Conservation (phyloP, 1,140 invertebrate genomes). For the Hylaeus volcanicus region DNA sequence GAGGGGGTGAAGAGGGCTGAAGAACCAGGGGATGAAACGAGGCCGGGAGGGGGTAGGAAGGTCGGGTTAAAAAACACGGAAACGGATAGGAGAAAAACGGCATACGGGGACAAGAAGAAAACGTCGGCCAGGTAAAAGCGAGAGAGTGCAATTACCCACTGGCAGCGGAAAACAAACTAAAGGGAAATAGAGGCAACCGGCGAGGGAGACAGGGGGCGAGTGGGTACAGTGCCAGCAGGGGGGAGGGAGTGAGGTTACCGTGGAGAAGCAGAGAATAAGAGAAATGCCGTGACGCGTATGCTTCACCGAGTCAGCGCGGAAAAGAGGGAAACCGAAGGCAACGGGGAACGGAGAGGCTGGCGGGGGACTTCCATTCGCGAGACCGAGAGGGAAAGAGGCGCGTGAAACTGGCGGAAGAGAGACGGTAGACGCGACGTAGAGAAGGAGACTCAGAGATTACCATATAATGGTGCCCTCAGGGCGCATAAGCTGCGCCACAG, state of each 20-base stretch:
- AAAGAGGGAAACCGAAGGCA: conserved; percentile 38
- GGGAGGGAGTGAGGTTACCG: conserved; percentile 14
- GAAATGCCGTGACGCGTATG: conserved; percentile 61
- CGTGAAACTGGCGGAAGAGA: neutral
- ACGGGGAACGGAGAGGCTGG: conserved; percentile 26
- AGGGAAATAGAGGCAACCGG: conserved; percentile 55
- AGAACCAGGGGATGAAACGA: conserved; percentile 2
- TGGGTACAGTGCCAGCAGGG: conserved; percentile 2
- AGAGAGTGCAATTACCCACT: conserved; percentile 77
- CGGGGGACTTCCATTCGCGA: conserved; percentile 22
- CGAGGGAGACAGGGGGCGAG: neutral
- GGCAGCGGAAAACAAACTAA: conserved; percentile 76
- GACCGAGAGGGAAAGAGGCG: conserved; percentile 14
- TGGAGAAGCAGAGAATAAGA: conserved; percentile 54
- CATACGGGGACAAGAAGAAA: conserved; percentile 63
- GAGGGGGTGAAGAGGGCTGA: neutral
- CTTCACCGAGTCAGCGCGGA: conserved; percentile 40
- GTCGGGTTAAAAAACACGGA: conserved; percentile 67
- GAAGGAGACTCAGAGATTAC: conserved; percentile 76
- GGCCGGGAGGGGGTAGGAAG: conserved; percentile 17
- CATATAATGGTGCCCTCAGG: conserved; percentile 78
- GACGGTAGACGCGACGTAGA: conserved; percentile 48
- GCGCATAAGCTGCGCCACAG: conserved; percentile 74
- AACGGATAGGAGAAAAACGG: conserved; percentile 67
- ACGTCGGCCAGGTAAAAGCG: conserved; percentile 71